Base-by-base conservation (phyloP, 2,797 vertebrate genomes). In the Amniataba percoides region DNA sequence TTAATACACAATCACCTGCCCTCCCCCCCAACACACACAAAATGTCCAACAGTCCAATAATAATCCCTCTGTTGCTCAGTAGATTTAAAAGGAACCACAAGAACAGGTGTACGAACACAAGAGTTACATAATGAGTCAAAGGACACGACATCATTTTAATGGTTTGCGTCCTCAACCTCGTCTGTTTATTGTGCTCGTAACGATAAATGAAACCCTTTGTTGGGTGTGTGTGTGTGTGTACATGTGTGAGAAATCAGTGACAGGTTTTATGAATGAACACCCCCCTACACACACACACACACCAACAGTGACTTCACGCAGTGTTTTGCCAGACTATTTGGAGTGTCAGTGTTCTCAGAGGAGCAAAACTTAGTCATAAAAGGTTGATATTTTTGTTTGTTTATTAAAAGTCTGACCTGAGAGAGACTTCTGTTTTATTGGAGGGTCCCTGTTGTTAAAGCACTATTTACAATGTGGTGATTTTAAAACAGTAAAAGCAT, bases 381-480 rank as follows among this genome's bases (percentile, higher is more conserved):
- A 2, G 15, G n/a, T 36, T 0, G 21, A 3, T 74, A 59, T 60
- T 60, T 67, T 62, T 19, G 3, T 74, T 46, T 51, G 27, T 56
- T 43, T 53, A 16, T 58, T 21, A 3, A 21, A 62, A 65, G 19
- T 40, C 8, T 5, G 5, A 34, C 39, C 18, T 16, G 5, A 52
- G 45, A 52, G 45, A 58, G 14, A 11, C 57, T 48, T 2, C 36
- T 72, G 49, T 69, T 83, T 86, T 78, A 75, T 39, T 69, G 42
- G 43, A 57, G 25, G 49, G 48, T 48, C 27, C 46, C 56, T 66
- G 53, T 82, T 77, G 55, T 88, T 86, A 78, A 87, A 80, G 19
- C n/a, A 23, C 46, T 63, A 74, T 85, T 88, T 86, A 88, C 81
- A 80, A 63, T n/a, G 48, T 77, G 81, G 13, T 80, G 70, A 79